Evolutionary conservation across 37 sponge, comb jelly and placozoan genomes (phyloP).

Genomic region (Diacarnus erythraeanus): DNA sequence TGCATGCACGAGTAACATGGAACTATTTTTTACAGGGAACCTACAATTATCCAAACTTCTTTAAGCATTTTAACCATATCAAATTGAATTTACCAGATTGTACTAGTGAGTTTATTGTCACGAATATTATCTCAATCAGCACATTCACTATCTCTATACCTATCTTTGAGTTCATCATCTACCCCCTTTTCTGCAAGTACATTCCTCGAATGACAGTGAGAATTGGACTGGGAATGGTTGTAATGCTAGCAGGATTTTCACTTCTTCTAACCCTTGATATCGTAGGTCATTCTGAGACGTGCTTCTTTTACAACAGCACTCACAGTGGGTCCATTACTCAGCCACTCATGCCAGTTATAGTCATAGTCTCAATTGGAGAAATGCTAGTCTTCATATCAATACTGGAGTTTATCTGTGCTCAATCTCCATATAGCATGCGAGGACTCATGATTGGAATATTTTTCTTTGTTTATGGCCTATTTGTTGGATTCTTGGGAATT

Average conservation of each 20-base stretch:
- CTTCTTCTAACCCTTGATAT: background rate
- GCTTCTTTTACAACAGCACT: conserved; percentile 19
- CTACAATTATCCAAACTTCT: background rate
- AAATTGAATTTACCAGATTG: background rate
- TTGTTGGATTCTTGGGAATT: conserved; percentile 1
- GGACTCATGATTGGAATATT: conserved; percentile 53
- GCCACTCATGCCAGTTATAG: background rate
- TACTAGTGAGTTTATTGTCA: background rate
- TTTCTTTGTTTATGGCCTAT: conserved; percentile 29
- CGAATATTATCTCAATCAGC: background rate
- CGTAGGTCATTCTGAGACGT: background rate
- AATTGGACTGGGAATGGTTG: conserved; percentile 20
- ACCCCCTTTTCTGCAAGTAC: conserved; percentile 24
- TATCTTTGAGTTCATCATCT: conserved; percentile 31
- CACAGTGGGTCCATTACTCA: background rate
- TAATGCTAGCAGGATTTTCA: background rate
- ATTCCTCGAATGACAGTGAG: conserved; percentile 13
- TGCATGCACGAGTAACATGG: background rate
- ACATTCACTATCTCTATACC: conserved; percentile 22
- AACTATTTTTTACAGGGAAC: background rate
- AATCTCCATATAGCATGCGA: conserved; percentile 56
- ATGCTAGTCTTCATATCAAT: conserved; percentile 6
- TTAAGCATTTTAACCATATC: background rate
- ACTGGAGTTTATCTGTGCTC: conserved; percentile 60
- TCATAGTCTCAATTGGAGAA: conserved; percentile 18